Base-by-base conservation (phyloP, 2,113 vertebrate species). In the Indri indri region DNA sequence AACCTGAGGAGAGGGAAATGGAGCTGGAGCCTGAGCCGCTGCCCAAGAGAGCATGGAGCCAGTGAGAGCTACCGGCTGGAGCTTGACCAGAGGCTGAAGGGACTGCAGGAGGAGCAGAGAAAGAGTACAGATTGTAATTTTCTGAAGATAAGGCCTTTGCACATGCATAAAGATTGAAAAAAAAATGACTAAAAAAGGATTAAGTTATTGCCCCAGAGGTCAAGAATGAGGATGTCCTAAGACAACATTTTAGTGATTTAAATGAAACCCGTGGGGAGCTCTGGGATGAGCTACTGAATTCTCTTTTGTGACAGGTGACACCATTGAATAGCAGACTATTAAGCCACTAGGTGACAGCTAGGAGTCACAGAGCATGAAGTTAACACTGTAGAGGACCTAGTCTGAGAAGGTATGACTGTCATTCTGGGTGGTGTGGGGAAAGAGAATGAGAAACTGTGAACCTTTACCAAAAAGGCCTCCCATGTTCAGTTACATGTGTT, bases 401-500 rank as follows among this genome's bases (percentile, higher is more conserved):
- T 99, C 17, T 91, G 90, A 37, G 98, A 99, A 97, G 98, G 98
- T 23, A 99, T 99, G 97, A 98, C 98, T 52, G 98, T 99, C 37
- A 98, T 99, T 82, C 98, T 98, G 59, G 99, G 99, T 92, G 98
- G 98, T 40, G 93, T 98, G 42, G 98, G 98, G 81, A 98, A 99
- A 90, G 98, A 99, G 88, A 99, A 99, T 71, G 99, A 99, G 96
- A 99, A 99, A 63, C 98, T 99, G 74, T 99, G 99, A 96, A 99
- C 96, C 96, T 99, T 99, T 95, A 99, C 99, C 6, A 99, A 99
- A 98, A 99, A 99, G 96, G 99, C 99, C 81, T 98, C 99, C 93
- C 99, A 99, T 92, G 99, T 99, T 98, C 99, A 99, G 61, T 98
- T 99, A 97, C 99, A 99, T 97, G 99, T 99, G 99, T 99, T 99